Evolutionary conservation across 1,140 invertebrate species (phyloP), one percentile per base, ranked within the genome.

Genomic region (Drosophila micromelanica): DNA sequence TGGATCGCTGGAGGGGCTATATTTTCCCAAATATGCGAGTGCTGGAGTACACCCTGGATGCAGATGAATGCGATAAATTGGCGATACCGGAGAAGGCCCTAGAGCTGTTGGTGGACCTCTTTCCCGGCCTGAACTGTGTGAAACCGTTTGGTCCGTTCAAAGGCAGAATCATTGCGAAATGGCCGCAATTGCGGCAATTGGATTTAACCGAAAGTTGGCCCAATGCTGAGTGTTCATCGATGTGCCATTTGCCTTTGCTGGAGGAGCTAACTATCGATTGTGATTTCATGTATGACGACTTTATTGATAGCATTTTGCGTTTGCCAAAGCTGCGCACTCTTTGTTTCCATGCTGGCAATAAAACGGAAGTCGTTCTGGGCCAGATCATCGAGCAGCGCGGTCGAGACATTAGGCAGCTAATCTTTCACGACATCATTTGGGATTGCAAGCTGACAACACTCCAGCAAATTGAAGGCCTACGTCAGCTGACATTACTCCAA

Each of bases 371-470:
- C 4, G 9, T 37, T 8, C 8, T 40, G 2, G 5, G 9, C 27
- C 4, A 27, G 9, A 42, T 62, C 6, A 37, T 15, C 8, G 30
- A 43, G 1, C 2, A 12, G 6, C 64, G 56, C 23, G 46, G 17
- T 5, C 17, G 6, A 17, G 37, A 60, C 1, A 27, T 68, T 11
- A 9, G 27, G 3, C 12, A 40, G 3, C n/a, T 60, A 5, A 15
- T 11, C 38, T 68, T 60, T 20, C 27, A 60, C 4, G 64, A 68
- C 5, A 8, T 15, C 5, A 68, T 60, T 9, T 68, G 46, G 54
- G 45, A n/a, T 32, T 59, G 13, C 8, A 12, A 6, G 2, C 4
- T 12, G 3, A 2, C 5, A 2, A 42, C 23, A 2, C 13, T 68
- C 3, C 7, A 23, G 6, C 8, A 9, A 5, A 2, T 59, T 2